Evolutionary conservation across 92 coral and sea anemone species (phyloP), one percentile per base, ranked within the genome.

Genomic region (Anthopleura xanthogrammica): DNA sequence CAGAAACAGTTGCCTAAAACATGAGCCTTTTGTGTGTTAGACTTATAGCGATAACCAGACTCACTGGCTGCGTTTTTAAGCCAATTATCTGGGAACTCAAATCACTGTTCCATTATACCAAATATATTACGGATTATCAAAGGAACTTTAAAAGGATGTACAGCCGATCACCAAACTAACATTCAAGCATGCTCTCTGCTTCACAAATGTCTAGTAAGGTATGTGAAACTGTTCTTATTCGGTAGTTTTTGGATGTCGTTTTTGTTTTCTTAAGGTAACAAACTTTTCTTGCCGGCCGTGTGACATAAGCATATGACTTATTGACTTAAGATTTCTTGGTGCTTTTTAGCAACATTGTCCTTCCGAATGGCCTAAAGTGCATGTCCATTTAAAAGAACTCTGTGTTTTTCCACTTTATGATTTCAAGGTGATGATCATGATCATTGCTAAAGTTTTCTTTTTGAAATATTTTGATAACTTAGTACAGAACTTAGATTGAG

Each of bases 21-120:
- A 58, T 58, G 64, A 58, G 64, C 19, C n/a, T 58, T 58, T 19
- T 19, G n/a, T 58, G n/a, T 58, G n/a, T 20, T 5, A 62, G 70
- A 20, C 70, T 62, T 62, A 20, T 20, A 62, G 70, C 19, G 70
- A 62, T 62, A 62, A 62, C 11, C 70, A 62, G 70, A 62, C 70
- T 62, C 70, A 20, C 70, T 62, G 70, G 70, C 70, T 62, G 29
- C 70, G 12, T 62, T 36, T 62, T 62, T 62, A 62, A 62, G 70
- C 70, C 70, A 62, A 62, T 62, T 62, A 62, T 62, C 70, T 62
- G 12, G 70, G 29, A 62, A 29, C 29, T 62, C 29, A 20, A 20
- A 62, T 62, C 24, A 62, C 70, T n/a, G 70, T 62, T 62, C 70
- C 70, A 62, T 62, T 62, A 62, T 20, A 62, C 1, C 10, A 22